Evolutionary conservation across 2,797 vertebrate genomes (phyloP).

Genomic region (Nasua narica): DNA sequence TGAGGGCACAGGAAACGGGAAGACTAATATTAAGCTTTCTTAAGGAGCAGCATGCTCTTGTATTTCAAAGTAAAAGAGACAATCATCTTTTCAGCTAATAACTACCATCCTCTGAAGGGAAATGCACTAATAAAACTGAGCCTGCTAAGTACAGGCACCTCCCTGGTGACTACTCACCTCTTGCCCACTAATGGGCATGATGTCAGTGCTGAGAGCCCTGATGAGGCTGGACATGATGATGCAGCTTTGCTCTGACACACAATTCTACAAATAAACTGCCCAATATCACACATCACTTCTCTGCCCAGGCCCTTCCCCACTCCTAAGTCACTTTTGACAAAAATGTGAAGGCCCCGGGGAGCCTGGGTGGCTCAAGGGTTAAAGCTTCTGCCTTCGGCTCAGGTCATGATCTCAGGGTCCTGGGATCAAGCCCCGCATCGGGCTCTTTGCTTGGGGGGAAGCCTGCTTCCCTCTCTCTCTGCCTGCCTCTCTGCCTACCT

Average conservation of each 20-base stretch:
- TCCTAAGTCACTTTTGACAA: too few relatives aligned
- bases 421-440: too few relatives aligned
- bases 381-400: too few relatives aligned
- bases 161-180: too few relatives aligned
- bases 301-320: not conserved
- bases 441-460: too few relatives aligned
- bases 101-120: not conserved
- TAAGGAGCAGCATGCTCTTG: not conserved
- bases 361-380: too few relatives aligned
- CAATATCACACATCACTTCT: not conserved
- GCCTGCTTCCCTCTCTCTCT: too few relatives aligned
- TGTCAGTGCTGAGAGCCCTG: not conserved
- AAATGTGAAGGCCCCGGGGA: too few relatives aligned
- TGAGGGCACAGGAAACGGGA: not conserved
- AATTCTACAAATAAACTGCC: fast-evolving
- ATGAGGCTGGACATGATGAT: not conserved
- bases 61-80: not conserved
- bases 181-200: not conserved
- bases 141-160: not conserved
- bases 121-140: not conserved
- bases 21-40: not conserved
- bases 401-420: too few relatives aligned
- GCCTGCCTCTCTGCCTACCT: too few relatives aligned
- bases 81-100: not conserved
- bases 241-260: not conserved